These are phyloP conservation scores for Papio anubis DNA, from an alignment of 2,113 vertebrate species.

Conservation along the genomic window DNA sequence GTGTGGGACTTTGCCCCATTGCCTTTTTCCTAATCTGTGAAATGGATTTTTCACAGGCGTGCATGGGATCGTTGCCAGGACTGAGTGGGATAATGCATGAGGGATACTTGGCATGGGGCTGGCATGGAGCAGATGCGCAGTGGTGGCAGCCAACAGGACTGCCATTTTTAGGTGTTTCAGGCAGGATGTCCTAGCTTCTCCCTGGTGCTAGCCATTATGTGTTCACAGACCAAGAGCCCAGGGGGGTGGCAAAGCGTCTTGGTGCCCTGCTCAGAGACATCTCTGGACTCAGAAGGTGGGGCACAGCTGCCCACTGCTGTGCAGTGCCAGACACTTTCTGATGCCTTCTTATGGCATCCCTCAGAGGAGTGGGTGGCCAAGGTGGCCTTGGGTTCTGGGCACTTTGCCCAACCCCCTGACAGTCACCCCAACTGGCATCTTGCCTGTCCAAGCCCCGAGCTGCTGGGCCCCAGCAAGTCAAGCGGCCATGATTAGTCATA, in stretches of 20 bases:
- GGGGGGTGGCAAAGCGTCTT: background rate
- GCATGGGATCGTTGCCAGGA: background rate
- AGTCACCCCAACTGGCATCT: rapidly evolving
- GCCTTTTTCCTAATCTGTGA: background rate
- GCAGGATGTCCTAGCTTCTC: rapidly evolving
- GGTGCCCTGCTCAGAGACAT: too few species aligned
- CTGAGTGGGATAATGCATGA: rapidly evolving
- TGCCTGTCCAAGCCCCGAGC: background rate
- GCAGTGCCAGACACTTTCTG: rapidly evolving
- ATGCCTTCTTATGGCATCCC: background rate
- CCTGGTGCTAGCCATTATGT: too few species aligned
- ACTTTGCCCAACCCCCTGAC: background rate
- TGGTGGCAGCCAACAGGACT: background rate
- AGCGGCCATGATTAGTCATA: slow-evolving; percentile 59
- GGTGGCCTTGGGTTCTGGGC: slow-evolving; percentile 35
- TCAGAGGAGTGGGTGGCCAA: background rate
- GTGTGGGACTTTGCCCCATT: rapidly evolving
- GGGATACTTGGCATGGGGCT: background rate
- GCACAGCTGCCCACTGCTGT: background rate
- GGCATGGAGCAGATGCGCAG: rapidly evolving
- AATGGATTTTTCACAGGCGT: rapidly evolving
- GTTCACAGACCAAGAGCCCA: background rate
- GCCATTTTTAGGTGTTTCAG: background rate
- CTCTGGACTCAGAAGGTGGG: background rate
- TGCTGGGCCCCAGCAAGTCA: slow-evolving; percentile 1